Conservation (phyloP, 2,888 invertebrate species). For the Polydrusus tereticollis region DNA sequence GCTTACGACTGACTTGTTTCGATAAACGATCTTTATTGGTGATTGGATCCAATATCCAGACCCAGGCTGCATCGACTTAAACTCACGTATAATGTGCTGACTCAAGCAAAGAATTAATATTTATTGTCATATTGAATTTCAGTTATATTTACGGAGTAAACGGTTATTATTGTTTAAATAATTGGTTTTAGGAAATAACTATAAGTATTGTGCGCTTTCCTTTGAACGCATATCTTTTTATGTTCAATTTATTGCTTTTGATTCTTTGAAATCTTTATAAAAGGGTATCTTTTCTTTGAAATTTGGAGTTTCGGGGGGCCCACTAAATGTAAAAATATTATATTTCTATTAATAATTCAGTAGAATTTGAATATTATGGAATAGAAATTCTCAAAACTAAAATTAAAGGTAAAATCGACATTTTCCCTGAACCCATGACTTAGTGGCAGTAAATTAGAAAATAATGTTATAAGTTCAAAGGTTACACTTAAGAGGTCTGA, state of each 20-base stretch:
- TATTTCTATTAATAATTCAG: no score
- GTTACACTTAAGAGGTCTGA: no score
- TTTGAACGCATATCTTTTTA: slow-evolving; percentile 22
- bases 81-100: slow-evolving; percentile 54
- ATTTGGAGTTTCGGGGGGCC: no score
- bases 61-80: slow-evolving; percentile 25
- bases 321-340: no score
- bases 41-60: slow-evolving; percentile 21
- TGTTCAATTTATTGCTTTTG: neutral
- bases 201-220: neutral
- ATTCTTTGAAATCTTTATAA: slow-evolving; percentile 13
- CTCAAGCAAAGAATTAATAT: slow-evolving; percentile 49
- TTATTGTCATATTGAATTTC: slow-evolving; percentile 49
- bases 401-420: no score
- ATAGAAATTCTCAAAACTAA: no score
- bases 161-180: slow-evolving; percentile 22
- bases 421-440: no score
- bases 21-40: slow-evolving; percentile 27
- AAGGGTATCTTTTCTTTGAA: no score
- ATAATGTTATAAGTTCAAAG: no score
- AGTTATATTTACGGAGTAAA: slow-evolving; percentile 28
- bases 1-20: slow-evolving; percentile 2
- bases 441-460: no score
- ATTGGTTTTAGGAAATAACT: slow-evolving; percentile 24
- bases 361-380: no score